These are phyloP conservation scores for Porphyrio hochstetteri DNA, from an alignment of 2,113 vertebrate species.

Conservation along the genomic window DNA sequence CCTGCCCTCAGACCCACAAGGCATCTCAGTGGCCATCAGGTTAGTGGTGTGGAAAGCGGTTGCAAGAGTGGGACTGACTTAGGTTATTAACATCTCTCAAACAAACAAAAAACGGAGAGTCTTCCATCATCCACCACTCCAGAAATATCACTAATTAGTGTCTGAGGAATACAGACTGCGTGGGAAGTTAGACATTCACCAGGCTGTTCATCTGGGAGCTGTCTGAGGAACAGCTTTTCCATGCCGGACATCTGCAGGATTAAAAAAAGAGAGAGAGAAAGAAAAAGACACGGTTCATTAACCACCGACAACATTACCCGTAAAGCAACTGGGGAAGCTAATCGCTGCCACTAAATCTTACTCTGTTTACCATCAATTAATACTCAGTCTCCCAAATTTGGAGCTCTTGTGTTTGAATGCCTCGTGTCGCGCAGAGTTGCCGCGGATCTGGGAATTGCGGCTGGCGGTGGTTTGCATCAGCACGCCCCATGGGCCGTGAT, in stretches of 20 bases:
- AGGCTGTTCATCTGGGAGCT: constrained; percentile 42
- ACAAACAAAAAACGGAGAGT: background rate
- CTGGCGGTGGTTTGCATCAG: background rate
- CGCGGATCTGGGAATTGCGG: accelerated
- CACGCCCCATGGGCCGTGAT: background rate
- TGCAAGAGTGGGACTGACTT: background rate
- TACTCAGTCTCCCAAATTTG: constrained; percentile 7
- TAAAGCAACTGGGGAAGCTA: constrained; percentile 45
- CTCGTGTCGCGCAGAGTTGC: accelerated
- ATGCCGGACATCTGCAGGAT: constrained; percentile 17
- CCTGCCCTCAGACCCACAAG: background rate
- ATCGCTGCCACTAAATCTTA: constrained; percentile 34
- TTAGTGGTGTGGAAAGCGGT: background rate
- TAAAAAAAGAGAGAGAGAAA: background rate
- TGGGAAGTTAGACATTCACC: constrained; percentile 52
- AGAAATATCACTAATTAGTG: constrained; percentile 48
- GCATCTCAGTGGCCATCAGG: background rate
- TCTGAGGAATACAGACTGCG: constrained; percentile 59
- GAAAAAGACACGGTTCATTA: constrained; percentile 36
- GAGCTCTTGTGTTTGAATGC: background rate
- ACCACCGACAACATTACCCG: background rate
- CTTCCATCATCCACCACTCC: constrained; percentile 39
- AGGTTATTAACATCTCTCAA: background rate
- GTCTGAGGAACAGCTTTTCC: constrained; percentile 24
- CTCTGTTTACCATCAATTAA: constrained; percentile 55